Conservation (phyloP, 1,140 invertebrate genomes). For the Aphelinus certus region DNA sequence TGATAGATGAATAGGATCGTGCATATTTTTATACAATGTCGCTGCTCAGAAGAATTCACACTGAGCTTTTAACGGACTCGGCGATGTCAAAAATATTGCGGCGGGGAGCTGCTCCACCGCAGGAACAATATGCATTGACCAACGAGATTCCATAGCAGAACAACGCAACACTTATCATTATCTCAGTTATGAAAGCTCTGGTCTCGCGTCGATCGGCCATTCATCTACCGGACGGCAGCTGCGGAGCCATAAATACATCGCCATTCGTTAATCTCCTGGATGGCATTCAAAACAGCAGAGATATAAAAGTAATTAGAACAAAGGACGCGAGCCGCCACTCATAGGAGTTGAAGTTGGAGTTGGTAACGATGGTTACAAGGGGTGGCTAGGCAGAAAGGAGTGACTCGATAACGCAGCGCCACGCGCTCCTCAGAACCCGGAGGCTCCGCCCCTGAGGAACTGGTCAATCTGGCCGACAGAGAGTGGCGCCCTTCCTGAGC, state of each 20-base stretch:
- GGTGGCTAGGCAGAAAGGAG: not conserved
- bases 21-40: no score
- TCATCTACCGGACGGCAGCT: slow-evolving; percentile 2
- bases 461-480: slow-evolving; percentile 80
- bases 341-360: no score
- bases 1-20: not conserved
- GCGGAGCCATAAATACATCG: slow-evolving; percentile 25
- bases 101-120: not conserved
- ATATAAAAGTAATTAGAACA: not conserved
- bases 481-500: slow-evolving; percentile 47
- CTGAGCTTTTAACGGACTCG: no score
- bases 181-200: slow-evolving; percentile 16
- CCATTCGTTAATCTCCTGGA: slow-evolving; percentile 16
- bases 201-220: slow-evolving; percentile 8
- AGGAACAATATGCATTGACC: slow-evolving; percentile 5
- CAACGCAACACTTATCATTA: slow-evolving; percentile 11
- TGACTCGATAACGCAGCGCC: slow-evolving; percentile 9
- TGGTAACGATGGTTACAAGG: no score
- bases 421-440: slow-evolving; percentile 61
- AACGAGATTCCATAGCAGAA: not conserved
- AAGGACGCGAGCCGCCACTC: not conserved
- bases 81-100: no score
- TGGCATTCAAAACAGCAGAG: not conserved
- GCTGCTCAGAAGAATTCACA: no score
- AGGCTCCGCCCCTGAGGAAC: slow-evolving; percentile 78